Base-by-base conservation (phyloP, 2,113 vertebrate species). In the Abramis brama region DNA sequence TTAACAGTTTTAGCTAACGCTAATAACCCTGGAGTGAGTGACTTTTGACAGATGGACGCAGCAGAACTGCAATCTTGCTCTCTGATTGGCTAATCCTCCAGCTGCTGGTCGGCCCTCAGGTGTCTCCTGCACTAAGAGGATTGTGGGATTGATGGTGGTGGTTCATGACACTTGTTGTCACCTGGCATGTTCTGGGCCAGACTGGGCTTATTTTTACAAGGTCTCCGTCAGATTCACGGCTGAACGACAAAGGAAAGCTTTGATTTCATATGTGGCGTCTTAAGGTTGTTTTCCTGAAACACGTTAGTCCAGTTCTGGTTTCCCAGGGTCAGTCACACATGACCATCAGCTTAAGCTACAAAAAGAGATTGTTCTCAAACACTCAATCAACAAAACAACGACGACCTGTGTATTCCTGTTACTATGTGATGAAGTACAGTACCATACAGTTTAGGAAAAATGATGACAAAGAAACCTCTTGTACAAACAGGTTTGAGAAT, bases 401-500 rank as follows among this genome's bases (percentile, higher is more conserved):
- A 23, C 27, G 5, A 21, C 7, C 79, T 27, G 60, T 68, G 60
- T 68, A 19, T 66, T 50, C 60, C 17, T 81, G 39, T 62, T 12
- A 17, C 23, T 25, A 4, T 10, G 55, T 79, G 36, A 30, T 60
- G n/a, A n/a, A 80, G 36, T 23, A 50, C 23, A 47, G 13, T 25
- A 66, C 23, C 8, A 19, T 23, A 64, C n/a, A 19, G 79, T 50
- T 82, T 21, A 30, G 19, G 43, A 23, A 50, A 68, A 50, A 9
- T 50, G 25, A 30, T 9, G 23, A 82, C 43, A 82, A 66, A 33
- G 60, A 82, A 82, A 64, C 8, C 60, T 82, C 59, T 50, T 82
- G 39, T 78, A 83, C 77, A 84, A 91, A 85, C 89, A 87, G 86
- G 90, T 86, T 88, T 90, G 79, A 82, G 79, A 79, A 82, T 23